A percentile compares a stretch with the other conserved stretches of the same genome.
phyloP scores from a whole-genome alignment of 2,113 vertebrate species.

The Tetrax tetrax region DNA sequence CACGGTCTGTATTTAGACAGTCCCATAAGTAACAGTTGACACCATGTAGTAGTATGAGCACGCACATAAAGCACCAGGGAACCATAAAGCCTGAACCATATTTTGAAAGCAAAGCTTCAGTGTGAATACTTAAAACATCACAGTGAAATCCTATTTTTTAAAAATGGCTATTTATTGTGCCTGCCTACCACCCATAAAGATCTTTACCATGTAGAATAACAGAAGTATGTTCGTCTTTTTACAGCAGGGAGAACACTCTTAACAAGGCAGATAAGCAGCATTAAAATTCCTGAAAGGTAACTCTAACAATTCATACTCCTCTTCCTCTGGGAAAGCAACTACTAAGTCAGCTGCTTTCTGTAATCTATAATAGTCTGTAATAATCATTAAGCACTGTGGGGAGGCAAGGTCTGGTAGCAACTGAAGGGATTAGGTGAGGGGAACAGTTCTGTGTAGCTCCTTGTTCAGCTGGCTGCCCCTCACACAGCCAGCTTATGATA shows the following conservation, averaged over 20 bases:
- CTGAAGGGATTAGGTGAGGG: neutral
- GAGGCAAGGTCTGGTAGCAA: neutral
- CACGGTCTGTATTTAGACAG: neutral
- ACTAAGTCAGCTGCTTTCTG: neutral
- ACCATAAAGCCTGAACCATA: neutral
- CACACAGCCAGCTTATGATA: neutral
- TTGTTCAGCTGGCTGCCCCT: neutral
- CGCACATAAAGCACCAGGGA: neutral
- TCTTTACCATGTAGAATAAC: neutral
- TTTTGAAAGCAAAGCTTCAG: neutral
- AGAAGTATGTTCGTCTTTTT: neutral
- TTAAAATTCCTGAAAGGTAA: neutral
- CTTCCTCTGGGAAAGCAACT: neutral
- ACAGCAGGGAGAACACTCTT: neutral
- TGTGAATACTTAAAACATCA: neutral
- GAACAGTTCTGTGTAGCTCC: neutral
- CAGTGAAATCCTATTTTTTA: neutral
- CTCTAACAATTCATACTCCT: neutral
- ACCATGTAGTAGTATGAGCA: neutral
- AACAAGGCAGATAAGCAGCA: neutral
- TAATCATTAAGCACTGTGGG: fast-evolving
- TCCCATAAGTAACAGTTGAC: neutral
- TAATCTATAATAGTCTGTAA: neutral
- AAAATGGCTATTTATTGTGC: neutral
- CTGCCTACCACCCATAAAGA: neutral